Evolutionary conservation across 2,888 invertebrate genomes (phyloP).

Genomic region (Bhutanitis thaidina): DNA sequence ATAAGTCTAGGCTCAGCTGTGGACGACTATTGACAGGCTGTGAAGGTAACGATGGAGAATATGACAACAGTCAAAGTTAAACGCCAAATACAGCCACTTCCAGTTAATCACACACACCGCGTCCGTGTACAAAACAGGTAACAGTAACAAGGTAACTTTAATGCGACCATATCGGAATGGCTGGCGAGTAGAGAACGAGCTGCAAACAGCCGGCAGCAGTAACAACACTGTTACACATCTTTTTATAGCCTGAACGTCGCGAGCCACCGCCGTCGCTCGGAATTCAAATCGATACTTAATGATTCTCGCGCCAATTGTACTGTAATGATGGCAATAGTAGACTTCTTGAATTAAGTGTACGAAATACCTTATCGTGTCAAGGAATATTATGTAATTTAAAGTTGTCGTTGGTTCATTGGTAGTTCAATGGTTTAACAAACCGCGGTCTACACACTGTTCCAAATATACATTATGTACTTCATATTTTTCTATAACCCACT

Average conservation of each 20-base stretch:
- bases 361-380: constrained; percentile 1
- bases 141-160: constrained; percentile 33
- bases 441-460: no score
- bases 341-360: constrained; percentile 2
- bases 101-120: not conserved
- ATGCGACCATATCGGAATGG: constrained; percentile 29
- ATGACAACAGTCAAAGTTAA: no score
- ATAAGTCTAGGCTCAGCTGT: no score
- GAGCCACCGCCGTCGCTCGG: constrained; percentile 18
- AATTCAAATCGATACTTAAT: constrained; percentile 29
- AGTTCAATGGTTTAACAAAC: no score
- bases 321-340: constrained; percentile 3
- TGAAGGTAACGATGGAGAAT: no score
- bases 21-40: no score
- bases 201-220: constrained; percentile 21
- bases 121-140: constrained; percentile 19
- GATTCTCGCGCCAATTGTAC: constrained; percentile 14
- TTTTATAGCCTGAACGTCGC: constrained; percentile 32
- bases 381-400: not conserved
- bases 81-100: constrained; percentile 3
- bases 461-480: no score
- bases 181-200: constrained; percentile 30
- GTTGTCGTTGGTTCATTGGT: no score
- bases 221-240: constrained; percentile 27
- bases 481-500: no score